Evolutionary conservation across 2,888 invertebrate genomes (phyloP), one percentile per base, ranked within the genome.

Genomic region (Lymantria dispar): DNA sequence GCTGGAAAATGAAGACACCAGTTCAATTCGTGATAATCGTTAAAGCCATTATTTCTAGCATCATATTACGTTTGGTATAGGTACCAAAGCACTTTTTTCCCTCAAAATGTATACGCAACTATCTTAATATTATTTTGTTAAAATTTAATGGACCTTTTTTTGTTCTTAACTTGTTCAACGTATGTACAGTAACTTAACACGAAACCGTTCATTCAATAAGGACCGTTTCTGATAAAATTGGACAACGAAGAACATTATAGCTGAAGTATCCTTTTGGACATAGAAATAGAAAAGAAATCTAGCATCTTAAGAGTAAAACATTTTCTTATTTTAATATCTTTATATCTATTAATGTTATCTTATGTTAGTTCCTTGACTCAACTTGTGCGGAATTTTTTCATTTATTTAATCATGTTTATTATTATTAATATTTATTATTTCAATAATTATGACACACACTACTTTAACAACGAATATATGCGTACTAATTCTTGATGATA

Each of bases 341-440:
- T 78, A 72, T 59, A 82, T 78, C 33, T 78, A 83, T 72, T 85
- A n/a, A n/a, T n/a, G n/a, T n/a, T 82, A 85, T 59, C 76, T 81
- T 89, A 89, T 71, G 74, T 85, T 87, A 89, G 77, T 87, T 85
- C 80, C 79, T 83, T 85, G 85, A 85, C 65, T 87, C 80, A 75
- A 79, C 83, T 91, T 91, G 91, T 91, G 91, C 91, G 90, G 88
- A 82, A 73, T 80, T 85, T 33, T 85, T 86, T 80, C 74, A 84
- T 85, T 40, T 81, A 73, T 76, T 80, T 69, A 76, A 54, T 65
- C 52, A 53, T 57, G 66, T 70, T 40, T 68, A 3, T 38, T 12
- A 14, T 38, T 38, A n/a, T 3, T 38, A 8, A n/a, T 56, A 72
- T 74, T 78, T 78, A 76, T 68, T 79, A 78, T 68, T 65, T 67